A percentile compares a stretch with the other conserved stretches of the same genome.
These are phyloP conservation scores for Guaruba guarouba DNA, from an alignment of 2,113 vertebrate genomes.

Conservation along the genomic window DNA sequence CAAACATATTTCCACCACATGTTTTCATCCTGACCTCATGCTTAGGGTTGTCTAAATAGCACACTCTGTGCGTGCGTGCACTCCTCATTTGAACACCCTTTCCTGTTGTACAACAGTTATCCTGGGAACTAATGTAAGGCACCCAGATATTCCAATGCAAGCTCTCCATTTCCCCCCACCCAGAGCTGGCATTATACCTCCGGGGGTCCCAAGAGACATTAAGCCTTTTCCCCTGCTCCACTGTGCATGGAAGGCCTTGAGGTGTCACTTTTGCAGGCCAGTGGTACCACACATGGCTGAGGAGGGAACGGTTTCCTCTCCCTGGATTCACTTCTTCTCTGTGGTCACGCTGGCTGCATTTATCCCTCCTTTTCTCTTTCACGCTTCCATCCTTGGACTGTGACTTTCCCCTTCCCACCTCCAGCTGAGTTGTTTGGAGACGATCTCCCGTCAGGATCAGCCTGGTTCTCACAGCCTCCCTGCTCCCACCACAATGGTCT, in stretches of 20 bases:
- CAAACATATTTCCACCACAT: constrained; percentile 74
- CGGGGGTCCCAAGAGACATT: background rate
- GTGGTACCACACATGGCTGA: background rate
- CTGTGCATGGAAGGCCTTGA: background rate
- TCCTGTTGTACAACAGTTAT: constrained; percentile 57
- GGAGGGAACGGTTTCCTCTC: background rate
- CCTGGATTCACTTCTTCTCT: background rate
- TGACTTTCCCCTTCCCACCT: background rate
- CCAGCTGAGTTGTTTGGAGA: background rate
- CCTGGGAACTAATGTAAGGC: constrained; percentile 31
- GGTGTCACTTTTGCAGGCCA: background rate
- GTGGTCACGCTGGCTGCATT: background rate
- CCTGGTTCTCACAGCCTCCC: constrained; percentile 42
- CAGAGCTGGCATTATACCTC: background rate
- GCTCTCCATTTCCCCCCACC: background rate
- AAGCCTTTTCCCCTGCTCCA: background rate
- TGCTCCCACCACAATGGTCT: background rate
- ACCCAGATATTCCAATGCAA: constrained; percentile 11
- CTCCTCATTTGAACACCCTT: constrained; percentile 46
- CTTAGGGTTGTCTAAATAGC: constrained; percentile 60
- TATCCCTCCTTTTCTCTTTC: background rate
- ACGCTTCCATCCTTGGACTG: background rate
- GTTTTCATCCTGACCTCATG: constrained; percentile 66
- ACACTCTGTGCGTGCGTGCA: constrained; percentile 48
- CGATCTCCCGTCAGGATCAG: background rate